These are phyloP conservation scores for Ceratosolen fusciceps DNA, from an alignment of 1,140 invertebrate species.

Conservation along the genomic window DNA sequence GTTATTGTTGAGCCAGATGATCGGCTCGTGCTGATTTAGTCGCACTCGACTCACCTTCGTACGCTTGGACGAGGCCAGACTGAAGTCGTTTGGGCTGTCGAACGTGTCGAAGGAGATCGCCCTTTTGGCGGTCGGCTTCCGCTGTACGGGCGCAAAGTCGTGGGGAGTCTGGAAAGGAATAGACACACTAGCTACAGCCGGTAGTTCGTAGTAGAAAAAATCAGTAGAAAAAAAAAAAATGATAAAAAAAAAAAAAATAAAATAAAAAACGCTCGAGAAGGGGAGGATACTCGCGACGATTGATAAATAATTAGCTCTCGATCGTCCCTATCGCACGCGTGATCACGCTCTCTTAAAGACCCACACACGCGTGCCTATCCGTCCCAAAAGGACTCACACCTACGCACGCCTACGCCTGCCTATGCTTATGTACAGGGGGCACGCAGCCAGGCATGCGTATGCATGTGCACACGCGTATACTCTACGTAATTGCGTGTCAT, in stretches of 20 bases:
- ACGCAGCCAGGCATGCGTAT: background rate
- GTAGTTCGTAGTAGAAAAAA: conserved; percentile 56
- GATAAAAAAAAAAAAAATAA: no score
- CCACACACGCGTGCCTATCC: no score
- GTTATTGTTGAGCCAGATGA: background rate
- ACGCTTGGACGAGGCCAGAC: conserved; percentile 62
- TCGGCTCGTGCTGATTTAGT: background rate
- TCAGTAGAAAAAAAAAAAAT: conserved; percentile 15
- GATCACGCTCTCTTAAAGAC: no score
- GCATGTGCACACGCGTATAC: no score
- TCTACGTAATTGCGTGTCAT: no score
- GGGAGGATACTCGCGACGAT: no score
- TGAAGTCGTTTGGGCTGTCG: conserved; percentile 64
- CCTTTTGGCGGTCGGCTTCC: conserved; percentile 70
- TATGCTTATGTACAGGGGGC: no score
- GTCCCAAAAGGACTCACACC: no score
- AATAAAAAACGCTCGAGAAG: background rate
- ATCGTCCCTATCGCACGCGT: no score
- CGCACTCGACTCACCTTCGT: conserved; percentile 63
- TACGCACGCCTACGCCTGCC: background rate
- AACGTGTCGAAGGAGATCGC: conserved; percentile 69
- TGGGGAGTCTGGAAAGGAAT: conserved; percentile 72
- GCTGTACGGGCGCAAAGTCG: conserved; percentile 68
- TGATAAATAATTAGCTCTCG: no score
- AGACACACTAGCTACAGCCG: conserved; percentile 74